Conservation (phyloP, 1,140 invertebrate species). For the Drosophila albomicans region DNA sequence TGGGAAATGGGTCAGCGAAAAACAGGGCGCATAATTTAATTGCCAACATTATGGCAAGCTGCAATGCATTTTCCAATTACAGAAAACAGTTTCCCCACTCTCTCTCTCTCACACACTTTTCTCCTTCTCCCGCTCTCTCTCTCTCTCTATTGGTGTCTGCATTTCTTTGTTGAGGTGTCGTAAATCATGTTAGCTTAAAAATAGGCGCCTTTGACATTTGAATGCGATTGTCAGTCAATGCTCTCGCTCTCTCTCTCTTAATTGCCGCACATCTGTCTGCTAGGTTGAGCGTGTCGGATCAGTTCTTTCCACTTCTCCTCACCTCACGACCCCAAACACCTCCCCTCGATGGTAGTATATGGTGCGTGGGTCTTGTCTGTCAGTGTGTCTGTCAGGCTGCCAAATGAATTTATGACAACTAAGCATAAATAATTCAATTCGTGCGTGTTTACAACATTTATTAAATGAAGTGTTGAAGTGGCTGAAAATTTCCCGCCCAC, state of each 20-base stretch:
- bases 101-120: not conserved
- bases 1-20: constrained; percentile 62
- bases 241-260: constrained; percentile 16
- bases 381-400: not conserved
- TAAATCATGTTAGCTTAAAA: constrained; percentile 42
- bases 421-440: constrained; percentile 59
- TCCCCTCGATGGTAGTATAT: not conserved
- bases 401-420: constrained; percentile 58
- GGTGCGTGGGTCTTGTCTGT: constrained; percentile 2
- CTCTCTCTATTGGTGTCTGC: not conserved
- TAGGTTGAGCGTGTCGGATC: not conserved
- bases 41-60: constrained; percentile 6
- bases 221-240: constrained; percentile 42
- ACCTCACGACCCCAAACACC: no score
- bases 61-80: constrained; percentile 18
- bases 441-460: constrained; percentile 57
- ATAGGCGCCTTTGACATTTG: constrained; percentile 48
- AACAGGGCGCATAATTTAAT: constrained; percentile 32
- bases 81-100: not conserved
- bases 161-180: not conserved
- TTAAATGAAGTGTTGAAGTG: constrained; percentile 57
- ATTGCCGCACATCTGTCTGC: constrained; percentile 42
- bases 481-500: constrained; percentile 38
- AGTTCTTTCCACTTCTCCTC: not conserved
- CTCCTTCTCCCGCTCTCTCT: not conserved